phyloP scores from a whole-genome alignment of 2,888 invertebrate species.

The Copidosoma aretas region DNA sequence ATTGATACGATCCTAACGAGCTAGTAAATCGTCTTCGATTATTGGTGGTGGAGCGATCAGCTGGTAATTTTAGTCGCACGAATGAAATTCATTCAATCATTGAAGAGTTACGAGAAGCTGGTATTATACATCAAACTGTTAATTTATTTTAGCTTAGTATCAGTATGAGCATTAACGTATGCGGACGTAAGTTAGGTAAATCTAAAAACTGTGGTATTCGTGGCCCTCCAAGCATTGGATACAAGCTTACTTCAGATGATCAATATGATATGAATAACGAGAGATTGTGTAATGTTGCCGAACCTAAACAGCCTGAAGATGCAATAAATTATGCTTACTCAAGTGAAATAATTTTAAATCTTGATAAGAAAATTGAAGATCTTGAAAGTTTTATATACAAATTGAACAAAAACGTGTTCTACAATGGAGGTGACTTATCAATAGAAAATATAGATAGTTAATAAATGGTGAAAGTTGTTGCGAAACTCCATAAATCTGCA shows the following conservation, averaged over 20 bases:
- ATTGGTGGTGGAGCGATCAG: neutral
- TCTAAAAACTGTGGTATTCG: neutral
- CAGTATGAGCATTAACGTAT: constrained; percentile 16
- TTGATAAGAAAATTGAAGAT: neutral
- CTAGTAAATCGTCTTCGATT: neutral
- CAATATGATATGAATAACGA: constrained; percentile 33
- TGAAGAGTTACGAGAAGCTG: constrained; percentile 1
- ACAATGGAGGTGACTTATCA: constrained; percentile 47
- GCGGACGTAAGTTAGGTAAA: neutral
- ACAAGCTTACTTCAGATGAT: constrained; percentile 20
- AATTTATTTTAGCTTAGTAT: neutral
- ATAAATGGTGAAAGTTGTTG: neutral
- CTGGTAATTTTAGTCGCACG: neutral
- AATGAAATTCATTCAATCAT: constrained; percentile 11
- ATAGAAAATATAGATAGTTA: constrained; percentile 9
- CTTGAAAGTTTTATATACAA: neutral
- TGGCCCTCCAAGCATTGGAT: constrained; percentile 6
- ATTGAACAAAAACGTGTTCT: neutral
- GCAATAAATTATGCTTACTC: neutral
- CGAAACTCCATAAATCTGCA: neutral
- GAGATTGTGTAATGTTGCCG: constrained; percentile 31
- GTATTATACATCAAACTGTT: neutral
- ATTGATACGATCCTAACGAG: neutral
- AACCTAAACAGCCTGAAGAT: constrained; percentile 5
- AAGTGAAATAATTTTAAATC: neutral